phyloP scores from a whole-genome alignment of 1,140 invertebrate species.

The Ctenoplectra terminalis region DNA sequence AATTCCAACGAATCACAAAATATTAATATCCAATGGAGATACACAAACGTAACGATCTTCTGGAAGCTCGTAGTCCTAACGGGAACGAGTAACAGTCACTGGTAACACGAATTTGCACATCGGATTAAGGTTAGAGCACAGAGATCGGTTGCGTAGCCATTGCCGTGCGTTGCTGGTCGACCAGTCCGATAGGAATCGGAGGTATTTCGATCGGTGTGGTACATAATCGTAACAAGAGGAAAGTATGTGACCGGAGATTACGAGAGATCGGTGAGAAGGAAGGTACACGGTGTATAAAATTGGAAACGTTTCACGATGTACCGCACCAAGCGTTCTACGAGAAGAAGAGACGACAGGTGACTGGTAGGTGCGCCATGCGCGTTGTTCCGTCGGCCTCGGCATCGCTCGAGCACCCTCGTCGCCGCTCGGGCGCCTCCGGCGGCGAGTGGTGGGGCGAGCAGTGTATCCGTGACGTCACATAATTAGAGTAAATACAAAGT shows the following conservation, averaged over 20 bases:
- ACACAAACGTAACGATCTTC: background rate
- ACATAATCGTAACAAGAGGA: too few species aligned
- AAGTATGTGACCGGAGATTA: too few species aligned
- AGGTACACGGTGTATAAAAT: background rate
- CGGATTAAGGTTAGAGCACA: constrained; percentile 22
- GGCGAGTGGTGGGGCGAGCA: constrained; percentile 75
- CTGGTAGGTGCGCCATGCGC: constrained; percentile 65
- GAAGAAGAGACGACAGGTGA: constrained; percentile 65
- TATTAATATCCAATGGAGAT: background rate
- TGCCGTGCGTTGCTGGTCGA: too few species aligned
- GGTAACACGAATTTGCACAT: background rate
- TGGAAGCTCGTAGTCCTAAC: background rate
- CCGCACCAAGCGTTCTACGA: constrained; percentile 13
- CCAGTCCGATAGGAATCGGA: background rate
- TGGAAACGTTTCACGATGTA: constrained; percentile 13
- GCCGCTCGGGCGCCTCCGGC: constrained; percentile 57
- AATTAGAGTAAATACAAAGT: constrained; percentile 91
- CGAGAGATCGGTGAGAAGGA: background rate
- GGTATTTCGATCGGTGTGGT: too few species aligned
- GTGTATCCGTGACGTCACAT: constrained; percentile 88
- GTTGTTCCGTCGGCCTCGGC: constrained; percentile 65
- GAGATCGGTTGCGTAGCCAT: background rate
- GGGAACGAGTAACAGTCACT: background rate
- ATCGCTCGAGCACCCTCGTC: constrained; percentile 66
- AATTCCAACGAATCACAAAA: background rate